These are phyloP conservation scores for Tursiops truncatus DNA, from an alignment of 2,113 vertebrate genomes.

Conservation along the genomic window DNA sequence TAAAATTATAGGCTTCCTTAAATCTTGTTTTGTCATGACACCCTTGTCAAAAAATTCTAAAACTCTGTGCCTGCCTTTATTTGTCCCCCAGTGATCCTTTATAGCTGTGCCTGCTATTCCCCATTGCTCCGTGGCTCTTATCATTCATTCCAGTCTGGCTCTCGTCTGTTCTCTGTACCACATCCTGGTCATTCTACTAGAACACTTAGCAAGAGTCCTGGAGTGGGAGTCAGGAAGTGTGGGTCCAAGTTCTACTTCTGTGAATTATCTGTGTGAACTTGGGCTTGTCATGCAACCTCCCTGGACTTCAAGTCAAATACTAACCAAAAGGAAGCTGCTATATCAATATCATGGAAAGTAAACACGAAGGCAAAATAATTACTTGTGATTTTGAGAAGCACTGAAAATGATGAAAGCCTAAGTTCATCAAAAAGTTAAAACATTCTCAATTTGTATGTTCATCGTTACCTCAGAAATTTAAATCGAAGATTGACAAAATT, in stretches of 20 bases:
- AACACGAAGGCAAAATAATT: neutral
- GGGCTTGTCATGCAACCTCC: neutral
- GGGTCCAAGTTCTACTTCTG: neutral
- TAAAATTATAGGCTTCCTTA: neutral
- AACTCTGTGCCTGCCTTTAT: neutral
- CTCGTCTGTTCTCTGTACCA: neutral
- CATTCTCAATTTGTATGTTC: neutral
- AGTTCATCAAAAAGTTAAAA: neutral
- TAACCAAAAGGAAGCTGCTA: neutral
- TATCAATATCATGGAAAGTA: neutral
- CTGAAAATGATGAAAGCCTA: neutral
- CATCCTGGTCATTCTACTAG: neutral
- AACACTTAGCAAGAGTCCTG: neutral
- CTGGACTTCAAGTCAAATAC: neutral
- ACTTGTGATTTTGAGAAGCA: neutral
- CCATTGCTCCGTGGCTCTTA: neutral
- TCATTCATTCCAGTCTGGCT: neutral
- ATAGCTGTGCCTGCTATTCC: neutral
- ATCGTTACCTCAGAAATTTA: neutral
- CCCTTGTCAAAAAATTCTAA: neutral
- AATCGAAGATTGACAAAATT: neutral
- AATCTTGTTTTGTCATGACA: neutral
- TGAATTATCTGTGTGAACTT: neutral
- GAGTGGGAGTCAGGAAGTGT: neutral
- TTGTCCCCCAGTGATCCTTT: neutral